Evolutionary conservation across 2,888 invertebrate genomes (phyloP).

Genomic region (Mylabris sibirica): DNA sequence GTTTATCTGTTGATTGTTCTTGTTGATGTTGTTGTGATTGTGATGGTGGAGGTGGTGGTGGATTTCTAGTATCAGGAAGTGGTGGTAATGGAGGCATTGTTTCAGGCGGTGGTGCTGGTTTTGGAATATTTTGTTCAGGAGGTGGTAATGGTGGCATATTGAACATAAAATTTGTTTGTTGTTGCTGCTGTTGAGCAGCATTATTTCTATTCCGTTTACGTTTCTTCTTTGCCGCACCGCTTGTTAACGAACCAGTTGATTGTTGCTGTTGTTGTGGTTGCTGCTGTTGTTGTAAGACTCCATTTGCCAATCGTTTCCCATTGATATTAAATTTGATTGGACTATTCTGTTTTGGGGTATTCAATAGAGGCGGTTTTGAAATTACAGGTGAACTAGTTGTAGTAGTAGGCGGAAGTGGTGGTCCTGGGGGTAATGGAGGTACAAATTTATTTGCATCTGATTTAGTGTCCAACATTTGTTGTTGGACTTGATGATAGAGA

Average conservation of each 20-base stretch:
- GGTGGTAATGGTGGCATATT: slow-evolving; percentile 65
- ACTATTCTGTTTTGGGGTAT: slow-evolving; percentile 59
- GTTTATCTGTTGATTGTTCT: slow-evolving; percentile 29
- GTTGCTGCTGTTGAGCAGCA: slow-evolving; percentile 55
- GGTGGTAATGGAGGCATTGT: slow-evolving; percentile 62
- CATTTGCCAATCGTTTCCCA: slow-evolving; percentile 53
- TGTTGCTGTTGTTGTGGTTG: slow-evolving; percentile 48
- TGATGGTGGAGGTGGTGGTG: slow-evolving; percentile 58
- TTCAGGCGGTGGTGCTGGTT: slow-evolving; percentile 65
- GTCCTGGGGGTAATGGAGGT: slow-evolving; percentile 43
- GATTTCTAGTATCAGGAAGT: slow-evolving; percentile 53
- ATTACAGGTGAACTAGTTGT: slow-evolving; percentile 31
- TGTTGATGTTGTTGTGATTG: slow-evolving; percentile 34
- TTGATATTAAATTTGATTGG: slow-evolving; percentile 67
- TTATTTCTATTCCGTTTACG: slow-evolving; percentile 75
- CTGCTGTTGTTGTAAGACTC: slow-evolving; percentile 38
- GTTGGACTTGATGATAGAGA: slow-evolving; percentile 33
- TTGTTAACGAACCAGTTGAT: slow-evolving; percentile 59
- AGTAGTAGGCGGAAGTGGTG: slow-evolving; percentile 35
- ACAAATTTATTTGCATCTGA: slow-evolving; percentile 29
- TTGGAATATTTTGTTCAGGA: slow-evolving; percentile 60
- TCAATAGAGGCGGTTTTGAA: slow-evolving; percentile 56
- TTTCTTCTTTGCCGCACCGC: slow-evolving; percentile 75
- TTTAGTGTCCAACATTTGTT: slow-evolving; percentile 27
- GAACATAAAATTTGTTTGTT: slow-evolving; percentile 56